phyloP scores from a whole-genome alignment of 2,113 vertebrate genomes.

The Aspiorhynchus laticeps region DNA sequence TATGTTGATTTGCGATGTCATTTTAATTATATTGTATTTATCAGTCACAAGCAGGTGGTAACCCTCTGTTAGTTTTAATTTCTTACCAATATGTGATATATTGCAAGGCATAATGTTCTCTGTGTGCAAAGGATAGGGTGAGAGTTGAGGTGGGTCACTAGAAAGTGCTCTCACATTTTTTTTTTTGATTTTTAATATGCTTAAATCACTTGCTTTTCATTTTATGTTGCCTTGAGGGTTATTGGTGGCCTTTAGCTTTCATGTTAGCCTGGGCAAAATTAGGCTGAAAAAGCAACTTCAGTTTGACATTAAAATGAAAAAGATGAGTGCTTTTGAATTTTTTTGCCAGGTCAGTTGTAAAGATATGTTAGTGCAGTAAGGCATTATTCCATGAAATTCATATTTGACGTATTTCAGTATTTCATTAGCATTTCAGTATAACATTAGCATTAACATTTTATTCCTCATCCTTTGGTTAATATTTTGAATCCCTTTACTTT shows the following conservation, averaged over 20 bases:
- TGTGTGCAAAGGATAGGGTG: conserved; percentile 43
- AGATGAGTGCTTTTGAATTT: neutral
- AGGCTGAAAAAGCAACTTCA: neutral
- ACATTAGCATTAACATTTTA: conserved; percentile 53
- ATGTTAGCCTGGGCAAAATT: neutral
- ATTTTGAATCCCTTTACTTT: neutral
- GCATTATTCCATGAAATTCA: neutral
- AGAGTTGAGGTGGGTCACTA: conserved; percentile 7
- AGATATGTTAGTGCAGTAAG: neutral
- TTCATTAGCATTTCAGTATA: no score
- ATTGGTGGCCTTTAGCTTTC: neutral
- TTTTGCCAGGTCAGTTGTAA: neutral
- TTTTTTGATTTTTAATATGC: neutral
- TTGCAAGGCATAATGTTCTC: neutral
- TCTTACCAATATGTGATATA: neutral
- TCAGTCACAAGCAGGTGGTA: neutral
- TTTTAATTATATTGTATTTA: neutral
- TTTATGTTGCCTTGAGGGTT: neutral
- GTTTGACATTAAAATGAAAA: neutral
- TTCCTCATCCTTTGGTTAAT: conserved; percentile 38
- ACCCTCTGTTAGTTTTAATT: neutral
- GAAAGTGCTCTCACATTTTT: conserved; percentile 11
- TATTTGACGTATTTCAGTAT: conserved; percentile 3
- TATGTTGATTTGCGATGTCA: neutral
- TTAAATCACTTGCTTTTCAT: neutral